Evolutionary conservation across 2,888 invertebrate genomes (phyloP), one percentile per base, ranked within the genome.

Genomic region (Philereme transversata): DNA sequence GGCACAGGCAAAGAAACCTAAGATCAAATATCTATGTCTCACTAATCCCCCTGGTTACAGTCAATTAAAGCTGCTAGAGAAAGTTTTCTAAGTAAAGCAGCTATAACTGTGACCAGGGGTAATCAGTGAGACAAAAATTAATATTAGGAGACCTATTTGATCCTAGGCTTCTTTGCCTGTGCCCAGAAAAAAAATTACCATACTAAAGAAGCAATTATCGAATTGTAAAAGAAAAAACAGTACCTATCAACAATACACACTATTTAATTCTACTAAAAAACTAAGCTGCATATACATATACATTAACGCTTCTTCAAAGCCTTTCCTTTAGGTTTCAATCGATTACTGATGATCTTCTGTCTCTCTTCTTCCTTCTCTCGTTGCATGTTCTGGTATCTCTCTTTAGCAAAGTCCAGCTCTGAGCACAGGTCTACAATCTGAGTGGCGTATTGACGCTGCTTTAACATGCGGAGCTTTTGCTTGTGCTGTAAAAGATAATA

Each of bases 261-360:
- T 48, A 56, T 51, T 55, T 47, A 44, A 55, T 47, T 47, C 47
- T 54, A 55, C 46, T 38, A 56, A 46, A 60, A 51, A 35, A 35
- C 60, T 67, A 75, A 67, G 66, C 71, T 58, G 22, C 22, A 22
- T 74, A 70, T 64, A 56, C 54, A n/a, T 4, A 4, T 7, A n/a
- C 40, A 40, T 53, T 68, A 73, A 84, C 81, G 75, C 88, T 86
- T 69, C 10, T 70, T 79, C 62, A 94, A 71, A 34, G 87, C 80
- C 51, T 86, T 81, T 47, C 96, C 96, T 88, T 97, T 97, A 0
- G 95, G 94, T 81, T 95, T 96, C 6, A 97, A 86, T 86, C 96
- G 95, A 60, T 87, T 93, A 5, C 86, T 86, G 6, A 96, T 72
- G 59, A 95, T 93, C 40, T 75, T 76, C 63, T 93, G 84, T 71